Percentiles rank a stretch among this genome's conserved stretches.
Conservation (phyloP, 2,113 vertebrate species). For the Syrrhaptes paradoxus region DNA sequence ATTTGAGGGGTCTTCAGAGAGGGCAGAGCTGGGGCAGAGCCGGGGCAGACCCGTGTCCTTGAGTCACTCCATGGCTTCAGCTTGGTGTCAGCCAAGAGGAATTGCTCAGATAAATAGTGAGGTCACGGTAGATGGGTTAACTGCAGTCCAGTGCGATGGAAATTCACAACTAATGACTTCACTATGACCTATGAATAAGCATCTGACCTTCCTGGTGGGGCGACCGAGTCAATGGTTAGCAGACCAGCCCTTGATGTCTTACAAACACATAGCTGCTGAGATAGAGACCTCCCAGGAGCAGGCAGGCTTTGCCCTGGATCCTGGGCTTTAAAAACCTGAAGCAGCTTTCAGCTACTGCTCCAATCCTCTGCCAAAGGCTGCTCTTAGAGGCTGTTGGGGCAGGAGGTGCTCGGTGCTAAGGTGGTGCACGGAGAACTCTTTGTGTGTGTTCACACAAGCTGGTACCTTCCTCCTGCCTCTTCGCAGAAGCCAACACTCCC, state of each 20-base stretch:
- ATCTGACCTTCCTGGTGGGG: neutral
- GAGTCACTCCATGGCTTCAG: rapidly evolving
- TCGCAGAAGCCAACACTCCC: neutral
- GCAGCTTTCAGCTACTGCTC: neutral
- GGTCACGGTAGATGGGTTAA: neutral
- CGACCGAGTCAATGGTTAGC: neutral
- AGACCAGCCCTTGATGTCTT: neutral
- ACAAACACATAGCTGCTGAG: neutral
- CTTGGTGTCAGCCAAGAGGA: neutral
- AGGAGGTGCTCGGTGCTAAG: neutral
- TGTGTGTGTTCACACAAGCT: neutral
- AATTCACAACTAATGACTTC: neutral
- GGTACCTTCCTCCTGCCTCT: neutral
- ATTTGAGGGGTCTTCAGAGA: rapidly evolving
- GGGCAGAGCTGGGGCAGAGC: neutral
- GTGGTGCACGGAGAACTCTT: neutral
- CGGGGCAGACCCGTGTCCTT: neutral
- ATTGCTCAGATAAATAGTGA: neutral
- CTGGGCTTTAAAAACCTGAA: neutral
- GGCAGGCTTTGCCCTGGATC: neutral
- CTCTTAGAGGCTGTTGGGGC: neutral
- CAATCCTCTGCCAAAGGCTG: neutral
- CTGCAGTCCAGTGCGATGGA: neutral
- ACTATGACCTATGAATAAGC: neutral
- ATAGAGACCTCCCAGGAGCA: neutral